Base-by-base conservation (phyloP, 2,113 vertebrate genomes). In the Hippoglossus stenolepis region DNA sequence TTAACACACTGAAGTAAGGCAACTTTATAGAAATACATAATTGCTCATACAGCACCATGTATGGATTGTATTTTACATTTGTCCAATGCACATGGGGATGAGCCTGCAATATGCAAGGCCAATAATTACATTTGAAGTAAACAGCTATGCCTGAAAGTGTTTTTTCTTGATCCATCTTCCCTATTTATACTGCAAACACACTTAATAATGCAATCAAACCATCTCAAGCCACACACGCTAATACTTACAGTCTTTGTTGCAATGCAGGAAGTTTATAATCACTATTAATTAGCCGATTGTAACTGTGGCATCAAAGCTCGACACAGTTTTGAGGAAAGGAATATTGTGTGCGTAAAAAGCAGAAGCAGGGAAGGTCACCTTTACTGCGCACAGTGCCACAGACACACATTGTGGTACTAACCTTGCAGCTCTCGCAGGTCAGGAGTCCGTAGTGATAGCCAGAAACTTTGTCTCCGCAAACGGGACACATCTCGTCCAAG, bases 401-500 rank as follows among this genome's bases (percentile, higher is more conserved):
- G 4, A 54, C 21, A 31, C 23, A 53, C 47, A 18, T 4, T 66
- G 9, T 24, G 7, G 18, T 61, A 92, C 96, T 83, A 88, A 99
- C 98, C 98, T 99, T 99, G 96, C 98, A 99, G 89, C 98, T 99
- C 91, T 99, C 98, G 87, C 98, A 99, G 92, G 98, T 99, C 90
- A 99, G 95, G 38, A 99, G 96, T 84, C 98, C 98, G 35, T 99
- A 99, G 87, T 99, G 98, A 92, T 99, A 99, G 18, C 98, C 98
- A 57, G 98, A 99, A 74, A 99, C 98, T 92, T 99, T 99, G 92
- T 99, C 98, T 90, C 97, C 98, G 74, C 98, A 99, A 77, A 99
- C 98, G 1, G 98, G 98, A 91, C 98, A 99, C 86, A 99, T 96
- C 86, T 99, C 98, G 90, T 99, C 98, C 70, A 99, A 91, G 82